Percentiles rank a stretch among this genome's conserved stretches.
These are phyloP conservation scores for Eurois occulta DNA, from an alignment of 2,888 invertebrate species.

Conservation along the genomic window DNA sequence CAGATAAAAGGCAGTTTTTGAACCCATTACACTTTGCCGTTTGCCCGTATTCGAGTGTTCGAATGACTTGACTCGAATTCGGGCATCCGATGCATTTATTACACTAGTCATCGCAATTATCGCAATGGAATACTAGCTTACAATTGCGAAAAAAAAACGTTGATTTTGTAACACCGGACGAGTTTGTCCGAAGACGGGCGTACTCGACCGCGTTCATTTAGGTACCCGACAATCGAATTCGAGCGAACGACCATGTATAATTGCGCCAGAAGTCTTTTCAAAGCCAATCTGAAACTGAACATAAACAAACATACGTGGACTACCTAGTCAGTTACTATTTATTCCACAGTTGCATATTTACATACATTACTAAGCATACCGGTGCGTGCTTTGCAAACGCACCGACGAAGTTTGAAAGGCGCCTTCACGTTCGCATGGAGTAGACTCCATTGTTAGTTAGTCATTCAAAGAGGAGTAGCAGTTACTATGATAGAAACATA, in stretches of 20 bases:
- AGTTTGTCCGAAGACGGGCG: background rate
- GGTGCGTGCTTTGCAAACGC: slow-evolving; percentile 27
- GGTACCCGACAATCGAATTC: background rate
- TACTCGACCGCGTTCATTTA: background rate
- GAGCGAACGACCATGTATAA: background rate
- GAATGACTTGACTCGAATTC: no score
- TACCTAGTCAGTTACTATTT: background rate
- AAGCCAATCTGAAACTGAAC: background rate
- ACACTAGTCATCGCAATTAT: no score
- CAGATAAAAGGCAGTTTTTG: no score
- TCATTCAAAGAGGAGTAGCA: slow-evolving; percentile 38
- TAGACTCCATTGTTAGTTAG: slow-evolving; percentile 34
- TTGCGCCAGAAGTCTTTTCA: background rate
- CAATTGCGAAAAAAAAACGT: background rate
- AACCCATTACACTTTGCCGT: background rate
- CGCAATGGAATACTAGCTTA: background rate
- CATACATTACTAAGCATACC: background rate
- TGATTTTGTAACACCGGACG: background rate
- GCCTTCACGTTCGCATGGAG: slow-evolving; percentile 32
- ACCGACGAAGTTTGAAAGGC: slow-evolving; percentile 20
- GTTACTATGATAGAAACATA: slow-evolving; percentile 14
- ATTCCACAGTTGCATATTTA: background rate
- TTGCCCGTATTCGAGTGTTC: background rate
- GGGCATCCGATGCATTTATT: no score
- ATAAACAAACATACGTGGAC: background rate